These are phyloP conservation scores for Venturia canescens DNA, from an alignment of 1,140 invertebrate species.

Conservation along the genomic window DNA sequence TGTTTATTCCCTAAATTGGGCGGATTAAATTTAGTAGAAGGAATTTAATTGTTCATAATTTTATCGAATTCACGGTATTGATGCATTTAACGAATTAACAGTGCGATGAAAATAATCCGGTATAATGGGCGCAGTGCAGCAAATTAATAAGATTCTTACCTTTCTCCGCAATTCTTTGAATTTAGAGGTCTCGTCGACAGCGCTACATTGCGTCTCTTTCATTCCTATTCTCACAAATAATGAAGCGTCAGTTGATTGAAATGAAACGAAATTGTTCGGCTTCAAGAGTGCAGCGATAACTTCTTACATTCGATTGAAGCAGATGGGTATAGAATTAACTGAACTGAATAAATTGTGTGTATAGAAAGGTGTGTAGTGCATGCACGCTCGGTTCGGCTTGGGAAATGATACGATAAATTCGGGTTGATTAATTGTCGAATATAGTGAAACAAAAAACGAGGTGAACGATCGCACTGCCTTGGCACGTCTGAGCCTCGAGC, in stretches of 20 bases:
- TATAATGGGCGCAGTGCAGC: conserved; percentile 48
- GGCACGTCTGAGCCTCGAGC: conserved; percentile 12
- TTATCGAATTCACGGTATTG: neutral
- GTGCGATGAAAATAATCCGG: conserved; percentile 49
- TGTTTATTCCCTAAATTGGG: too few species aligned
- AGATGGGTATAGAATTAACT: too few species aligned
- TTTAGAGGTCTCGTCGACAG: neutral
- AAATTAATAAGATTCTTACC: neutral
- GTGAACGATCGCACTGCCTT: neutral
- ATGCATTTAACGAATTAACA: conserved; percentile 60
- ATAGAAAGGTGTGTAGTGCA: too few species aligned
- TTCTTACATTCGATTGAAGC: too few species aligned
- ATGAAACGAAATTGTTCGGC: conserved; percentile 52
- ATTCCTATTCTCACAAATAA: conserved; percentile 56
- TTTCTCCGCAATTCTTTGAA: conserved; percentile 12
- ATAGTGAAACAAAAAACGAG: neutral
- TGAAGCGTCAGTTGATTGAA: conserved; percentile 58
- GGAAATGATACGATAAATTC: conserved; percentile 25
- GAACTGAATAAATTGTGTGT: too few species aligned
- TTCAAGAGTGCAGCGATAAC: neutral
- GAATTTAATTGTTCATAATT: too few species aligned
- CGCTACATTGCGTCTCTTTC: conserved; percentile 23
- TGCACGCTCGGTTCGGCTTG: too few species aligned
- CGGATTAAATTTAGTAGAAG: too few species aligned
- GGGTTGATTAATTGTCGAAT: conserved; percentile 29